Conservation (phyloP, 2,113 vertebrate genomes). For the Hepsetus odoe region DNA sequence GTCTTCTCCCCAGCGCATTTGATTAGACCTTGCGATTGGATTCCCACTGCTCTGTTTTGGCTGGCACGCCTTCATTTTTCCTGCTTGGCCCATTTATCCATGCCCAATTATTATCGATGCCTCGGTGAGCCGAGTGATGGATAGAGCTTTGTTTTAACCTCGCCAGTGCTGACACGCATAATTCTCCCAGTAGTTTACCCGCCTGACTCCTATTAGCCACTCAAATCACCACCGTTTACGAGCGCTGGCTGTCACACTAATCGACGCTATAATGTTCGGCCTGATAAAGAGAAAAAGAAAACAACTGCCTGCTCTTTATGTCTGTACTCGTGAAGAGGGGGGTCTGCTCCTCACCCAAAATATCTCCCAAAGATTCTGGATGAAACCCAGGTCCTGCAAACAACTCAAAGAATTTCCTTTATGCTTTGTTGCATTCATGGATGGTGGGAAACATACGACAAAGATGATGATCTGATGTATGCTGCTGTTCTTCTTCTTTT, state of each 20-base stretch:
- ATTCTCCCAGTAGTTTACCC: slow-evolving; percentile 34
- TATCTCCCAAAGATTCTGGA: too few relatives aligned
- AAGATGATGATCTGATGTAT: too few relatives aligned
- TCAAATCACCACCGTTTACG: slow-evolving; percentile 70
- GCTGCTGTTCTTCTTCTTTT: too few relatives aligned
- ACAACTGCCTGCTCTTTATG: slow-evolving; percentile 48
- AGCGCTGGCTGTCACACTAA: slow-evolving; percentile 67
- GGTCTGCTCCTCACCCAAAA: background rate
- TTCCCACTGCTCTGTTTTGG: slow-evolving; percentile 52
- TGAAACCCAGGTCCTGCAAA: too few relatives aligned
- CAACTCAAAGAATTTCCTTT: too few relatives aligned
- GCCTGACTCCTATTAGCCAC: slow-evolving; percentile 19
- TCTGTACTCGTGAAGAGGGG: background rate
- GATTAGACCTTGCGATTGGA: slow-evolving; percentile 1
- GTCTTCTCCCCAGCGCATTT: background rate
- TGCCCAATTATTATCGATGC: slow-evolving; percentile 76
- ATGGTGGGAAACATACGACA: too few relatives aligned
- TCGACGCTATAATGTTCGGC: slow-evolving; percentile 55
- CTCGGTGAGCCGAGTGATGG: slow-evolving; percentile 69
- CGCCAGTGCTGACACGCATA: slow-evolving; percentile 63
- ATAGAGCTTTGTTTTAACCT: slow-evolving; percentile 64
- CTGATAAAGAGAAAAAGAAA: slow-evolving; percentile 61
- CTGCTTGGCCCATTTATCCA: slow-evolving; percentile 73
- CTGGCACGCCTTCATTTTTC: slow-evolving; percentile 51
- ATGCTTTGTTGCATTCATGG: too few relatives aligned